Conservation (phyloP, 2,888 invertebrate species). For the Sarcophaga caerulescens region DNA sequence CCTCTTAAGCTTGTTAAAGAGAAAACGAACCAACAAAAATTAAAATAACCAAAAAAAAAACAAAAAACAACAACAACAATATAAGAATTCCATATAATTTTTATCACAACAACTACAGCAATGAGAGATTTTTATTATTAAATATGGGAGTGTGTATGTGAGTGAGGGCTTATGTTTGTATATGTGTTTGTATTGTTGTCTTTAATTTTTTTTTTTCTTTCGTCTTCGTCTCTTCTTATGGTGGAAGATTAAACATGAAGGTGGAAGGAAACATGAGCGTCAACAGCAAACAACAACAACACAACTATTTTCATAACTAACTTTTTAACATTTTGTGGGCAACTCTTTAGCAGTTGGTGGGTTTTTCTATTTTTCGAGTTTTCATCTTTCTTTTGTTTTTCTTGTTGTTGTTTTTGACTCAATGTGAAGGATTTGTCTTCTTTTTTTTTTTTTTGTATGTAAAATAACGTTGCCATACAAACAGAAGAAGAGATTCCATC, state of each 20-base stretch:
- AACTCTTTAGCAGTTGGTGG: constrained; percentile 59
- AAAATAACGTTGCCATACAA: constrained; percentile 17
- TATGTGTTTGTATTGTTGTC: not conserved
- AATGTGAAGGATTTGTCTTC: not conserved
- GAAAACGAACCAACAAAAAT: not conserved
- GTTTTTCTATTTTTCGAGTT: constrained; percentile 47
- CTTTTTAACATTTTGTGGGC: constrained; percentile 65
- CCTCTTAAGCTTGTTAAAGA: not conserved
- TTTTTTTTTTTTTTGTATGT: constrained; percentile 3
- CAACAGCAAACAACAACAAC: too few relatives aligned
- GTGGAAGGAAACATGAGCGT: not conserved
- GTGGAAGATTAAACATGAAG: not conserved
- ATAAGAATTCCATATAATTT: too few relatives aligned
- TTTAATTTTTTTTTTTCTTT: constrained; percentile 7
- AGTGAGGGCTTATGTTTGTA: too few relatives aligned
- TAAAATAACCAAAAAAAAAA: too few relatives aligned
- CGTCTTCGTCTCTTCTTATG: not conserved
- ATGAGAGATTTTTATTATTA: too few relatives aligned
- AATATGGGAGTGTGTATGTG: too few relatives aligned
- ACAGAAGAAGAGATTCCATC: constrained; percentile 8
- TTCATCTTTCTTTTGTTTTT: constrained; percentile 46
- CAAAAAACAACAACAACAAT: too few relatives aligned
- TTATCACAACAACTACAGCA: too few relatives aligned
- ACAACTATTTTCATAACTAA: constrained; percentile 66
- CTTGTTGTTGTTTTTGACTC: not conserved